Percentiles rank a stretch among this genome's conserved stretches.
Evolutionary conservation across 2,797 vertebrate genomes (phyloP).

Genomic region (Sebastes diaconus): DNA sequence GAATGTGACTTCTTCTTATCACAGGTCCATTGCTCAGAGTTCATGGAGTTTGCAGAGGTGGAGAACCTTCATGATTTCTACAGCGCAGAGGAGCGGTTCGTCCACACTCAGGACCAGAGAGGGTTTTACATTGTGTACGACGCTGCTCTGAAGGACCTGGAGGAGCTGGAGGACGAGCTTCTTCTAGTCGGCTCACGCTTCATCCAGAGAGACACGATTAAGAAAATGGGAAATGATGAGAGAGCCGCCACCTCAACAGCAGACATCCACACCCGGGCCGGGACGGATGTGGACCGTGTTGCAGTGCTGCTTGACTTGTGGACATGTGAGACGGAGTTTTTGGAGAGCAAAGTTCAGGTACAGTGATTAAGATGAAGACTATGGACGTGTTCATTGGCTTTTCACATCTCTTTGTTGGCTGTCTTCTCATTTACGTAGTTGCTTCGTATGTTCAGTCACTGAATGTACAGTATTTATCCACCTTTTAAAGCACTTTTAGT

Average conservation of each 20-base stretch:
- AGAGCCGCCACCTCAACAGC: not conserved
- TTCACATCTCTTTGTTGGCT: not conserved
- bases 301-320: constrained; percentile 83
- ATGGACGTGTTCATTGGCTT: not conserved
- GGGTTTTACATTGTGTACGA: constrained; percentile 77
- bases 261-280: constrained; percentile 52
- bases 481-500: not conserved
- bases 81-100: constrained; percentile 49
- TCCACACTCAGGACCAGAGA: constrained; percentile 80
- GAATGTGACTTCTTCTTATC: not conserved
- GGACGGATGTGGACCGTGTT: constrained; percentile 68
- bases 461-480: not conserved
- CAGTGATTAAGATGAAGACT: not conserved
- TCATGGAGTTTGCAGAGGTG: constrained; percentile 82
- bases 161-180: constrained; percentile 76
- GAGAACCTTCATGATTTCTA: constrained; percentile 84
- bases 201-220: constrained; percentile 69
- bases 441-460: not conserved
- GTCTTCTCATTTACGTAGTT: not conserved
- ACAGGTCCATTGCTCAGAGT: constrained; percentile 75
- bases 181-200: constrained; percentile 80
- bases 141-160: constrained; percentile 77
- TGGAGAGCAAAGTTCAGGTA: constrained; percentile 83
- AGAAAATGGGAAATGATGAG: not conserved
- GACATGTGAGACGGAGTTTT: constrained; percentile 79